Evolutionary conservation across 2,888 invertebrate species (phyloP), one percentile per base, ranked within the genome.

Genomic region (Panopea generosa): DNA sequence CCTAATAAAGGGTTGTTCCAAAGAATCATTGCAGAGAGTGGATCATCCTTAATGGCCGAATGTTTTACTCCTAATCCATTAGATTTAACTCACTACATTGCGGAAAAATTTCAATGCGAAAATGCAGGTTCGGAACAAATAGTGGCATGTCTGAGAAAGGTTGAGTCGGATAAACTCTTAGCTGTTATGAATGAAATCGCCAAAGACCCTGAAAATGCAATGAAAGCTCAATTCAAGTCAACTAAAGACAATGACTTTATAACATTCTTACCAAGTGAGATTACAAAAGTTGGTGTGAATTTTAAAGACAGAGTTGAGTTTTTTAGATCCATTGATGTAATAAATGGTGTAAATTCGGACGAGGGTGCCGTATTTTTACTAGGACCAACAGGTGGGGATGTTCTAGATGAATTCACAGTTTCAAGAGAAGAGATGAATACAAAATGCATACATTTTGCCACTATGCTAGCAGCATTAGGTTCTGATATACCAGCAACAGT

Each of bases 11-110:
- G 33, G 11, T 33, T 33, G 33, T 33, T 33, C 11, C 33, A 33
- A 33, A 43, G 56, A 18, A 27, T 65, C 9, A 55, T 65, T 2
- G 55, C 56, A 45, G 43, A 65, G n/a, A 65, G 65, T 29, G 65
- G 63, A 7, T 52, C 40, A 1, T 26, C 57, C 2, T 26, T 24
- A 2, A 14, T 40, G 43, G 43, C 24, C 9, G 18, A 14, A 14
- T 2, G 38, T 6, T 43, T 40, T 22, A n/a, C 43, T 7, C 43
- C 18, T 43, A 11, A 33, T 40, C 57, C 18, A n/a, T 16, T 20
- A 24, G 24, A 22, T 11, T 40, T 26, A 16, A 18, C 43, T n/a
- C 20, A 43, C 16, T 40, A 6, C n/a, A 26, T 43, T 43, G 33
- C 57, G 11, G 57, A 43, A 2, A 9, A 43, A 22, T 38, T 57